phyloP scores from a whole-genome alignment of 2,797 vertebrate genomes.

The Liasis olivaceus region DNA sequence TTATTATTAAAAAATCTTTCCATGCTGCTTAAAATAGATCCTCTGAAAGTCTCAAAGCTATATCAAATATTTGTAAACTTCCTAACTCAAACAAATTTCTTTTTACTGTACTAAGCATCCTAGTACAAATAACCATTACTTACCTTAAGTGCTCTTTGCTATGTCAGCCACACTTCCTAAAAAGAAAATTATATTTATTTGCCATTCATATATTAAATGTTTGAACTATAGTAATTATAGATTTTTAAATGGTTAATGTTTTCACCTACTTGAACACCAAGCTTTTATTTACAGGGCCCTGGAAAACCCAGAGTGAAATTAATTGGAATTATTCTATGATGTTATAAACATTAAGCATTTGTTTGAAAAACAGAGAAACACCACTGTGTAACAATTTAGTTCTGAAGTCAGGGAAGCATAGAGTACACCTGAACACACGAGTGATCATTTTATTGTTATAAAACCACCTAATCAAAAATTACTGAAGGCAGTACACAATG shows the following conservation, averaged over 20 bases:
- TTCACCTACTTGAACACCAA: constrained; percentile 11
- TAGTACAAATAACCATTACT: constrained; percentile 43
- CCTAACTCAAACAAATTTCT: background rate
- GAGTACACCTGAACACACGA: background rate
- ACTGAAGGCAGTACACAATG: background rate
- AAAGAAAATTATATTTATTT: background rate
- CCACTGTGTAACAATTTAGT: background rate
- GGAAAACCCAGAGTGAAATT: background rate
- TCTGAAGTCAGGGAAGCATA: background rate
- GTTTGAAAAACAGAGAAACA: background rate
- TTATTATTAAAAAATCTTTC: background rate
- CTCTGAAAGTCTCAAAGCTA: background rate
- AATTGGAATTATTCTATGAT: background rate
- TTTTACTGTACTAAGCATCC: constrained; percentile 35
- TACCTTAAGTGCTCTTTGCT: constrained; percentile 29
- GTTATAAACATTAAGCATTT: background rate
- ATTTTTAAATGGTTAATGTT: constrained; percentile 8
- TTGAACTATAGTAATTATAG: background rate
- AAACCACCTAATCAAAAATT: background rate
- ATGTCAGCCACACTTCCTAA: background rate
- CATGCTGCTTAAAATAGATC: background rate
- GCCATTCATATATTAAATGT: background rate
- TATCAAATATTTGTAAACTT: background rate
- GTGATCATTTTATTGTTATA: background rate
- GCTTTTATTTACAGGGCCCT: background rate